Evolutionary conservation across 2,888 invertebrate species (phyloP).

Genomic region (Endomychus coccineus): DNA sequence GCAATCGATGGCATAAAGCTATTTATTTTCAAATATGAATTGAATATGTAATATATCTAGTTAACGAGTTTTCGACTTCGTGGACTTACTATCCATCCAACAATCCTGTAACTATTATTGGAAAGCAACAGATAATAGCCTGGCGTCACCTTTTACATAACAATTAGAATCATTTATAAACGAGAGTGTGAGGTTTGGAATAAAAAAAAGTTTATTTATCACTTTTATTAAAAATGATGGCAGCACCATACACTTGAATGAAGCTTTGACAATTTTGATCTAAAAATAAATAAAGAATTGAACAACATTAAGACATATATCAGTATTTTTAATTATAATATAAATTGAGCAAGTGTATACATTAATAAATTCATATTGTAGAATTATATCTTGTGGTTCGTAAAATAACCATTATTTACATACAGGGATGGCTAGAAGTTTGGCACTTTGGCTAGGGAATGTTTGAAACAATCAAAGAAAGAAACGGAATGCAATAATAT

Average conservation of each 20-base stretch:
- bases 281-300: constrained; percentile 27
- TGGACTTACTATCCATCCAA: no score
- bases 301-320: constrained; percentile 23
- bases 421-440: constrained; percentile 25
- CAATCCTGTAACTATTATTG: no score
- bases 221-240: constrained; percentile 31
- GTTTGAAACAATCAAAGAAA: background rate
- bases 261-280: constrained; percentile 34
- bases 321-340: constrained; percentile 20
- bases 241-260: constrained; percentile 41
- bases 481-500: constrained; percentile 2
- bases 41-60: no score
- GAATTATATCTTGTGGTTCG: constrained; percentile 13
- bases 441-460: constrained; percentile 12
- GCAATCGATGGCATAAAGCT: no score
- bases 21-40: no score
- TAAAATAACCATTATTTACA: constrained; percentile 31
- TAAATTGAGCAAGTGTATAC: constrained; percentile 43
- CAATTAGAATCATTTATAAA: no score
- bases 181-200: no score
- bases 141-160: no score
- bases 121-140: no score
- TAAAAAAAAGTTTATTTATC: constrained; percentile 8
- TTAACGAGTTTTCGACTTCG: no score
- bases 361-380: constrained; percentile 29